Evolutionary conservation across 1,140 invertebrate genomes (phyloP), one percentile per base, ranked within the genome.

Genomic region (Araneus ventricosus): DNA sequence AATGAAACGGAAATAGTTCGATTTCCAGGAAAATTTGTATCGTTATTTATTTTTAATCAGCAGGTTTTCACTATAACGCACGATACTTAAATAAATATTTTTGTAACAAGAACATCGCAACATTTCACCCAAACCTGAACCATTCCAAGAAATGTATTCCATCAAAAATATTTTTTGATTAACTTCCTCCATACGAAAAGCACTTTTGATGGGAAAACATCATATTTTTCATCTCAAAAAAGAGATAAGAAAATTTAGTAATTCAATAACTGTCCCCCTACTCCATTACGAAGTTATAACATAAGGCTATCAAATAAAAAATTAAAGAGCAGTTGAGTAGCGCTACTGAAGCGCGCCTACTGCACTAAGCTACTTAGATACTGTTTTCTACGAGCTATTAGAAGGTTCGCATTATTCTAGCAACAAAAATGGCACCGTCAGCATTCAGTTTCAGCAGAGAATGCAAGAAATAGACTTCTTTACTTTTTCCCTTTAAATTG

Each of bases 401-500:
- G 41, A 45, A 84, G n/a, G 24, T 30, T 24, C n/a, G 10, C 41
- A 45, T 27, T 84, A 57, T 84, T 84, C 41, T 24, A 6, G 34
- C 1, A 84, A 4, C 82, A 84, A 27, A 84, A 84, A 14, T 52
- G 24, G 17, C 6, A n/a, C n/a, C 82, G 24, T 41, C 79, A 39
- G 41, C 39, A 57, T 8, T 8, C 41, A 27, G n/a, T 8, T 27
- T 14, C 39, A n/a, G 27, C 24, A 75, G 34, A 1, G 45, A 80
- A 10, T 57, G 24, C 41, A 52, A 52, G 82, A 20, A 45, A 30
- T 75, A 84, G 39, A 52, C n/a, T 52, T 84, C 24, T 92, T 70
- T 41, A 57, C 63, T 67, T 67, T 91, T 52, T 75, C 37, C 7
- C 79, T 59, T 63, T 75, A 92, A 92, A 86, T 92, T 86, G 90